These are phyloP conservation scores for Drosophila kikkawai DNA, from an alignment of 1,140 invertebrate genomes.

Conservation along the genomic window DNA sequence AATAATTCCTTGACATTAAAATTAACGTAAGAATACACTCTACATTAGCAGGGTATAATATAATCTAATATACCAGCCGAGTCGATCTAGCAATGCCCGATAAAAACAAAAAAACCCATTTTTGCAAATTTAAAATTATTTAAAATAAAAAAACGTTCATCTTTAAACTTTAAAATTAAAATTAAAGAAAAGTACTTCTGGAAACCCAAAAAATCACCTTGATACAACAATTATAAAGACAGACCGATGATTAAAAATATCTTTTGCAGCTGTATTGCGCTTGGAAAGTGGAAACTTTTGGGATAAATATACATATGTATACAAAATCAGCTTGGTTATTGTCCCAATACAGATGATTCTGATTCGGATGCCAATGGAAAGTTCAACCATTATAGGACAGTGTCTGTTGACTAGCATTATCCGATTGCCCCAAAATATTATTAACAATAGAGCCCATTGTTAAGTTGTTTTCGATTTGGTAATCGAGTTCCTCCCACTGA, in stretches of 20 bases:
- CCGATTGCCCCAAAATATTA: not conserved
- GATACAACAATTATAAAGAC: not conserved
- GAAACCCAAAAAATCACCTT: not conserved
- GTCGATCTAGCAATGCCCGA: too few relatives aligned
- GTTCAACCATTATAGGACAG: not conserved
- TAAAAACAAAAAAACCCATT: too few relatives aligned
- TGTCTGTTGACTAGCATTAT: not conserved
- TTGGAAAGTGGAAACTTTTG: not conserved
- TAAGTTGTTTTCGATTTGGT: slow-evolving; percentile 3
- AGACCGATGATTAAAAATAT: not conserved
- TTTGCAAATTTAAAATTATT: too few relatives aligned
- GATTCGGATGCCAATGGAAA: not conserved
- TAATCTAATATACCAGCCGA: too few relatives aligned
- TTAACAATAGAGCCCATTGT: not conserved
- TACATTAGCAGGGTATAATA: too few relatives aligned
- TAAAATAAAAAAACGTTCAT: too few relatives aligned
- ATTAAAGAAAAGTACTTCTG: not conserved
- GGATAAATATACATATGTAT: not conserved
- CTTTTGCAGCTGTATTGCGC: not conserved
- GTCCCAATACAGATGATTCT: not conserved
- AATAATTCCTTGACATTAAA: not conserved
- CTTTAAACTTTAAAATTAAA: too few relatives aligned
- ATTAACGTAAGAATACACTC: not conserved
- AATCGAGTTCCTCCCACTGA: not conserved
- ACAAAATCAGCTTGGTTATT: not conserved